A percentile compares a stretch with the other conserved stretches of the same genome.
Evolutionary conservation across 2,797 vertebrate species (phyloP).

Genomic region (Syngnathus rostellatus): DNA sequence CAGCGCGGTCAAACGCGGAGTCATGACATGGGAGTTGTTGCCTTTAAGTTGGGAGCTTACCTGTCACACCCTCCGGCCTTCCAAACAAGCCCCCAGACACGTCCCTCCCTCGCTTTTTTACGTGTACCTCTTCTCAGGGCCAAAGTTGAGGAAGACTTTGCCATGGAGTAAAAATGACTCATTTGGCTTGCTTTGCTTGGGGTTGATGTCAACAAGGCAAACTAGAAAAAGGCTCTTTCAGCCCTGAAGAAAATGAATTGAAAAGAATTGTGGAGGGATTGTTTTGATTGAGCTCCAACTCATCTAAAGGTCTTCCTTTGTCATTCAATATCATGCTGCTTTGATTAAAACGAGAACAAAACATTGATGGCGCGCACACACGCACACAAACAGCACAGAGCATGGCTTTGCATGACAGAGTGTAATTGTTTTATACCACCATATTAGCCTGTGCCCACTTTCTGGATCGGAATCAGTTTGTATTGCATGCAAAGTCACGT

Average conservation of each 20-base stretch:
- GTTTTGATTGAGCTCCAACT: conserved; percentile 9
- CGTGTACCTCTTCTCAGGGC: conserved; percentile 19
- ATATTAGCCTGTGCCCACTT: conserved; percentile 38
- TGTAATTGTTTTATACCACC: conserved; percentile 31
- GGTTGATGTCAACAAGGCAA: conserved; percentile 25
- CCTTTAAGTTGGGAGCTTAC: conserved; percentile 52
- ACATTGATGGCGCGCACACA: conserved; percentile 2
- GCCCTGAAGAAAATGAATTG: conserved; percentile 16
- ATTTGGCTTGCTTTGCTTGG: conserved; percentile 32
- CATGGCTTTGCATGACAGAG: conserved; percentile 35
- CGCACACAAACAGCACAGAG: background rate
- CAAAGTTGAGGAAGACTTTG: conserved; percentile 27
- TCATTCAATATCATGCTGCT: conserved; percentile 16
- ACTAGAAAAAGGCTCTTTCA: conserved; percentile 23
- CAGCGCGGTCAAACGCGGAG: conserved; percentile 50
- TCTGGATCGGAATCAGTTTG: conserved; percentile 49
- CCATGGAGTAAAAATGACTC: conserved; percentile 28
- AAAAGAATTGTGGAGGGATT: conserved; percentile 4
- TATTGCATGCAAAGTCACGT: conserved; percentile 57
- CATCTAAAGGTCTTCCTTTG: conserved; percentile 13
- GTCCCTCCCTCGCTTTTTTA: conserved; percentile 38
- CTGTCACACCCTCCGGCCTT: conserved; percentile 51
- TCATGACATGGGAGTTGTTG: conserved; percentile 53
- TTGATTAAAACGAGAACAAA: conserved; percentile 15
- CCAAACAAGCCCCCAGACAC: conserved; percentile 50